A percentile compares a stretch with the other conserved stretches of the same genome.
Conservation (phyloP, 2,888 invertebrate species). For the Habroteleia sp. region DNA sequence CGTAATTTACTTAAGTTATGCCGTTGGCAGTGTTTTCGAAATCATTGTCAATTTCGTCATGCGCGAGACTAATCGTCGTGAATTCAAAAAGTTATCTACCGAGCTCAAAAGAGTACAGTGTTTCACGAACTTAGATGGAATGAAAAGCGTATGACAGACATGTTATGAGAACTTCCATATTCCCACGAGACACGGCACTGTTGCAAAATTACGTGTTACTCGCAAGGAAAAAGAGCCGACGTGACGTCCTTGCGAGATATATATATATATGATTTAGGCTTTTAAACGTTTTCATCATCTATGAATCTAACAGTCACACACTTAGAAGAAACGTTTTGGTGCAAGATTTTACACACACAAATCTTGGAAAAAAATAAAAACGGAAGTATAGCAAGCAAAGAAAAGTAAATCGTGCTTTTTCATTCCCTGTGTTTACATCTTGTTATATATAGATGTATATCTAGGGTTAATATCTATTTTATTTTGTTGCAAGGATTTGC, state of each 20-base stretch:
- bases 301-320: too few relatives aligned
- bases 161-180: constrained; percentile 60
- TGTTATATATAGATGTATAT: too few relatives aligned
- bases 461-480: too few relatives aligned
- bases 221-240: constrained; percentile 34
- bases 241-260: constrained; percentile 32
- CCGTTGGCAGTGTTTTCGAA: constrained; percentile 57
- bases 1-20: constrained; percentile 62
- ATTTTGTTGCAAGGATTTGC: too few relatives aligned
- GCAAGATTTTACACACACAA: too few relatives aligned
- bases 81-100: constrained; percentile 60
- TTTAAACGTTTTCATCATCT: constrained; percentile 37
- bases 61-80: constrained; percentile 58
- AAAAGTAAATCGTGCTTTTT: too few relatives aligned
- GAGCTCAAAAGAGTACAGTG: constrained; percentile 38
- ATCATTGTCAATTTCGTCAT: constrained; percentile 58
- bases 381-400: too few relatives aligned
- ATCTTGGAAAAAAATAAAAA: too few relatives aligned
- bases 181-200: constrained; percentile 52
- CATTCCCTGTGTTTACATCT: too few relatives aligned
- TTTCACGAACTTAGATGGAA: constrained; percentile 45
- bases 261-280: constrained; percentile 28
- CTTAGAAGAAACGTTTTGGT: too few relatives aligned
- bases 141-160: constrained; percentile 62
- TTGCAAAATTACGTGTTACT: constrained; percentile 47